These are phyloP conservation scores for Antedon mediterranea DNA, from an alignment of 53 echinoderm and acorn worm genomes.

Conservation along the genomic window DNA sequence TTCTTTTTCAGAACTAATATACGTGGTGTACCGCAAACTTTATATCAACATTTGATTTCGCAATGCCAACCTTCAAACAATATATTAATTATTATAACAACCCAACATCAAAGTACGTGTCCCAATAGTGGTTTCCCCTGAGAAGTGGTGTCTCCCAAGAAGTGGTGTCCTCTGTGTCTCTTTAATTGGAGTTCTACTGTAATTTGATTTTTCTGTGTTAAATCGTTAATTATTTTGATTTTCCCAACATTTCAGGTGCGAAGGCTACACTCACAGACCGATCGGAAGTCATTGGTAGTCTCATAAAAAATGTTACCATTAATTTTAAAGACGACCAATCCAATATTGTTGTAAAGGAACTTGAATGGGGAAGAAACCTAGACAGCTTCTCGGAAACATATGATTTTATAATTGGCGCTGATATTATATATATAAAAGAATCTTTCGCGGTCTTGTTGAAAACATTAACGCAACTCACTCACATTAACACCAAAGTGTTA, in stretches of 20 bases:
- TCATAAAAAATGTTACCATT: conserved; percentile 37
- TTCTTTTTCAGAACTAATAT: too few relatives aligned
- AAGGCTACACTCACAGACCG: conserved; percentile 52
- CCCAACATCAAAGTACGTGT: too few relatives aligned
- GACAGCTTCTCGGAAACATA: conserved; percentile 30
- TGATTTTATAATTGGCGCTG: conserved; percentile 81
- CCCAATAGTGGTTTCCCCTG: too few relatives aligned
- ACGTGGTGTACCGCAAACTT: too few relatives aligned
- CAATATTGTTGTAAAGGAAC: conserved; percentile 15
- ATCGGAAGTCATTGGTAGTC: conserved; percentile 29
- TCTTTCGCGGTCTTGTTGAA: conserved; percentile 49
- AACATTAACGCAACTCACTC: conserved; percentile 45
- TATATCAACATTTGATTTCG: too few relatives aligned
- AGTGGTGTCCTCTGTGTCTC: too few relatives aligned
- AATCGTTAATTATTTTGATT: conserved; percentile 2
- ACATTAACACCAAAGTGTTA: conserved; percentile 24
- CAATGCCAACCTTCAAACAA: too few relatives aligned
- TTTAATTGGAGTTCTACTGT: background rate
- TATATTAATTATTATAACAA: too few relatives aligned
- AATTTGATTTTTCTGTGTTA: background rate
- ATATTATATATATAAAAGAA: conserved; percentile 84
- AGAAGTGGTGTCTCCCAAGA: too few relatives aligned
- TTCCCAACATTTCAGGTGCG: conserved; percentile 19
- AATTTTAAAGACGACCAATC: conserved; percentile 26
- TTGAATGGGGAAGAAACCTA: conserved; percentile 50